Evolutionary conservation across 1,140 invertebrate genomes (phyloP).

Genomic region (Halesus radiatus): DNA sequence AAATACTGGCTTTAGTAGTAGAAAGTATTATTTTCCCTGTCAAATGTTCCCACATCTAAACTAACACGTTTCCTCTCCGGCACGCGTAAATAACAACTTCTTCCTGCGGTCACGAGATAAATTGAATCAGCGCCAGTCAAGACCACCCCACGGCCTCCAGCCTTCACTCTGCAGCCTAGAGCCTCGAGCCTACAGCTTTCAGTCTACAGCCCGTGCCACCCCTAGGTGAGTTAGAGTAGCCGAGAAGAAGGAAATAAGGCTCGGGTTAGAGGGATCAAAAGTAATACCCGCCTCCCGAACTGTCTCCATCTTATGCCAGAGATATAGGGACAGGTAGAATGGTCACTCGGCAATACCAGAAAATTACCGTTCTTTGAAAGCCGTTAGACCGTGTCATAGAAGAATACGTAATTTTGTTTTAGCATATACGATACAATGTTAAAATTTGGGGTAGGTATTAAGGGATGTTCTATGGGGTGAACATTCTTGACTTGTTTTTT

Average conservation of each 20-base stretch:
- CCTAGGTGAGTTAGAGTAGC: background rate
- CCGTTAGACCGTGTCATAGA: too few relatives aligned
- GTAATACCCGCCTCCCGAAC: constrained; percentile 10
- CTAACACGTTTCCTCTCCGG: background rate
- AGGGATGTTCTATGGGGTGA: too few relatives aligned
- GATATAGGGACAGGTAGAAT: too few relatives aligned
- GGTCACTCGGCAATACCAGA: too few relatives aligned
- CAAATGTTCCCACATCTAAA: too few relatives aligned
- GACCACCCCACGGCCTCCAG: background rate
- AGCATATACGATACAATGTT: too few relatives aligned
- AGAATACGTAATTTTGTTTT: too few relatives aligned
- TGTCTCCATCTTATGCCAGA: background rate
- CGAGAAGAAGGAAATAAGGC: constrained; percentile 39
- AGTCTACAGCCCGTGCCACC: background rate
- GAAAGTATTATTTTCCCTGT: too few relatives aligned
- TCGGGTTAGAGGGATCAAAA: constrained; percentile 40
- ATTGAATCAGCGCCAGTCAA: constrained; percentile 27
- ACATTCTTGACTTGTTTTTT: too few relatives aligned
- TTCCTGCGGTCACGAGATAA: constrained; percentile 39
- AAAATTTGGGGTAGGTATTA: too few relatives aligned
- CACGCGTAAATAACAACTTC: constrained; percentile 28
- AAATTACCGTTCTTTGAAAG: too few relatives aligned
- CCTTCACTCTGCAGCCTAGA: background rate
- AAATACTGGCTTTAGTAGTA: background rate
- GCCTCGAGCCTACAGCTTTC: background rate